Base-by-base conservation (phyloP, 2,797 vertebrate species). In the Pseudotriccus pelzelni region DNA sequence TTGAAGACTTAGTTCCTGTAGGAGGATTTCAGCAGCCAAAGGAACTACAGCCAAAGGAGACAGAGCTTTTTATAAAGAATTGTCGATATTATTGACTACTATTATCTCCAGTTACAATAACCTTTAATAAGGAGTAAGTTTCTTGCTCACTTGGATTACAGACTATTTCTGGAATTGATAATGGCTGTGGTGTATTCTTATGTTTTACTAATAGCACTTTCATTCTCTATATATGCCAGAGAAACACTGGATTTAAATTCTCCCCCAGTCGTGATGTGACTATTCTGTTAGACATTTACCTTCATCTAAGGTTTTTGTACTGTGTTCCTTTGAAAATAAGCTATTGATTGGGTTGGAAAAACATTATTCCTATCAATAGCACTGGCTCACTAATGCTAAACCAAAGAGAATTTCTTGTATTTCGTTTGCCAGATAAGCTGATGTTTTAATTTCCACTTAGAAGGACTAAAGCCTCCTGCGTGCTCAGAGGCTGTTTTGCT, bases 391-490 rank as follows among this genome's bases (percentile, higher is more conserved):
- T 81, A 81, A 94, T 62, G 39, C 34, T 78, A 78, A 91, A 90
- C 55, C 58, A 59, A 75, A 83, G 78, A 82, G 8, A 79, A 68
- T 82, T 93, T 86, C 32, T 34, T 91, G 62, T 62, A 59, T 37
- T 72, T 87, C 67, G 58, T 64, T 81, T 75, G 32, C 50, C 28
- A 62, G 73, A 43, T 86, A 91, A 94, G 50, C 83, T 81, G 69
- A 74, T 91, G 70, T 10, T 96, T 92, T 91, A 83, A 88, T 94
- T 95, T 93, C 73, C 43, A 44, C 39, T 86, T 90, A 58, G 64
- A 32, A 72, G 63, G 53, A 53, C 68, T 78, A 77, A 95, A 64
- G 27, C 44, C 43, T 63, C 43, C 64, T 43, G 46, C 22, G 3
- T 0, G 8, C 59, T 81, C 1, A 0, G 66, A 58, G 55, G 58